Evolutionary conservation across 1,140 invertebrate species (phyloP).

Genomic region (Pseudomyrmex cubaensis): DNA sequence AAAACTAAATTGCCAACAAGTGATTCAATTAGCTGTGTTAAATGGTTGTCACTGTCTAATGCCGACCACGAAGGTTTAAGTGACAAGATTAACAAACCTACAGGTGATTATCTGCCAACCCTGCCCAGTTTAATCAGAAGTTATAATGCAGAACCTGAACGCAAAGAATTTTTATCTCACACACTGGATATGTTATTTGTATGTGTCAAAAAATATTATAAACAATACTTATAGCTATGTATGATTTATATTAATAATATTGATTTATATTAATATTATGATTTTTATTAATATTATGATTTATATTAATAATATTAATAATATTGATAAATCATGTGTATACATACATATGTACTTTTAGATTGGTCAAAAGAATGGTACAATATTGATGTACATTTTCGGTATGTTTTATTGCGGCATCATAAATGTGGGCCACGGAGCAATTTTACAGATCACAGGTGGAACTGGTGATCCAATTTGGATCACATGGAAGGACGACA

Average conservation of each 20-base stretch:
- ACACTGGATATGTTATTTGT: constrained; percentile 82
- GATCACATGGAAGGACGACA: constrained; percentile 76
- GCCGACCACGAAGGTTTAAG: constrained; percentile 53
- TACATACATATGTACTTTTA: constrained; percentile 84
- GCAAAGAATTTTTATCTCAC: constrained; percentile 81
- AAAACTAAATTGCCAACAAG: constrained; percentile 87
- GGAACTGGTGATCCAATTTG: constrained; percentile 80
- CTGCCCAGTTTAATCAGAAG: constrained; percentile 87
- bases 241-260: neutral
- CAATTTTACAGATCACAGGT: constrained; percentile 79
- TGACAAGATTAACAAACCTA: constrained; percentile 72
- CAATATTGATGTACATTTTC: constrained; percentile 92
- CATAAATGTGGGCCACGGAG: constrained; percentile 86
- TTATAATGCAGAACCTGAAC: constrained; percentile 83
- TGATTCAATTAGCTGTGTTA: constrained; percentile 86
- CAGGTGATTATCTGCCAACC: constrained; percentile 85
- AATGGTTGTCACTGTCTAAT: constrained; percentile 85
- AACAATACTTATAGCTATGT: neutral
- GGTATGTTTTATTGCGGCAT: constrained; percentile 93
- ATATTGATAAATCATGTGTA: neutral
- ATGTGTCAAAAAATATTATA: constrained; percentile 63
- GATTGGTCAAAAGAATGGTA: constrained; percentile 90
- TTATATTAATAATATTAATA: neutral
- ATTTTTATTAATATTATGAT: no score
- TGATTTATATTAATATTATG: neutral